Base-by-base conservation (phyloP, 2,797 vertebrate species). In the Rhynchonycteris naso region DNA sequence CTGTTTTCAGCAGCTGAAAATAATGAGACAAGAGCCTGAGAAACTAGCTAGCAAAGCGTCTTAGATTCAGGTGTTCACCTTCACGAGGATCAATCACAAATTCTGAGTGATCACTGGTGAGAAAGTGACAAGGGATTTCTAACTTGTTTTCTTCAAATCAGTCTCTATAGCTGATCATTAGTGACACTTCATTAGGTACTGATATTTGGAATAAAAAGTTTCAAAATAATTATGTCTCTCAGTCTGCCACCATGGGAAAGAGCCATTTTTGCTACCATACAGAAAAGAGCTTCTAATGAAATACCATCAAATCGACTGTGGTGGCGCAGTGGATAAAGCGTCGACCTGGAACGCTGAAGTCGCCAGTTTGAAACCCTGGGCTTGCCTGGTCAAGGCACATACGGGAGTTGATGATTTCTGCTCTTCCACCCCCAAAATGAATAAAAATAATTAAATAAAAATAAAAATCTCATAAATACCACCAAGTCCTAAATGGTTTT, bases 11-110 rank as follows among this genome's bases (percentile, higher is more conserved):
- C 1, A 86, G 89, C 83, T 95, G 76, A 95, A 11, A 63, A 97
- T 90, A 97, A 97, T 7, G 68, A 96, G 91, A 93, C 82, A 61
- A 91, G 56, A 88, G 66, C 85, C 76, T 0, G 4, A 85, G 93
- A 95, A 98, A 95, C 2, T 1, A 11, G 28, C 54, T 59, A 86
- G 94, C 71, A 87, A 61, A 95, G 54, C 30, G 35, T 52, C 88
- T 76, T 35, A 52, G 28, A 91, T 66, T 78, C 88, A 94, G 85
- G 72, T 80, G 52, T 95, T 96, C 76, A 93, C 86, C 61, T 85
- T 94, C 74, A 22, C 0, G 5, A 72, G 84, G 66, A 10, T 95
- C 91, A 71, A 54, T 6, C 2, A 1, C 68, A 90, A 94, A 95
- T 89, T 65, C 21, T 65, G 78, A 88, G 56, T 61, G 50, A 97